These are phyloP conservation scores for Ectropis grisescens DNA, from an alignment of 1,140 invertebrate species.

Conservation along the genomic window DNA sequence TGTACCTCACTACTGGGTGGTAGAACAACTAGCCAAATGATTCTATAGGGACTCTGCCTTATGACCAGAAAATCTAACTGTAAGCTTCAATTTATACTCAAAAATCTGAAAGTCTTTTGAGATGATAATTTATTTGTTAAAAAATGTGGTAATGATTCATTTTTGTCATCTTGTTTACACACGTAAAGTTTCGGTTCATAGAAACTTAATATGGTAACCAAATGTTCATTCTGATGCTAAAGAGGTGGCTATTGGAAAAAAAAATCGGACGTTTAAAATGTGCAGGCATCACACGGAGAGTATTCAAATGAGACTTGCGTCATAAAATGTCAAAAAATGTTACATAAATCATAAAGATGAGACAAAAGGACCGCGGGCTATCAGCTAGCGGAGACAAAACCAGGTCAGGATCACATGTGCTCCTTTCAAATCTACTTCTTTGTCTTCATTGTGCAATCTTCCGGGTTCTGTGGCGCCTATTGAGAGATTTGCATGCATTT, in stretches of 20 bases:
- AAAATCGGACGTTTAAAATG: conserved; percentile 49
- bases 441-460: conserved; percentile 58
- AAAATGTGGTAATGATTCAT: neutral
- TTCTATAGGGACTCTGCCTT: too few species aligned
- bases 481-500: conserved; percentile 37
- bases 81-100: too few species aligned
- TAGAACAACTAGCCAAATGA: too few species aligned
- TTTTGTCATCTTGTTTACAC: conserved; percentile 31
- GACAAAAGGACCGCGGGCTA: conserved; percentile 36
- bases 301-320: conserved; percentile 65
- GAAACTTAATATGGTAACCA: conserved; percentile 66
- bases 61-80: too few species aligned
- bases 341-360: conserved; percentile 64
- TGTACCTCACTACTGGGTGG: too few species aligned
- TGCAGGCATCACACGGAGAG: conserved; percentile 58
- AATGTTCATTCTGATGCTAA: conserved; percentile 67
- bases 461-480: conserved; percentile 36
- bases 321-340: conserved; percentile 63
- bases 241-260: conserved; percentile 49
- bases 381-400: conserved; percentile 32
- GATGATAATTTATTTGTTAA: too few species aligned
- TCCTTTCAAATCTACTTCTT: conserved; percentile 34
- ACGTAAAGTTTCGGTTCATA: conserved; percentile 36
- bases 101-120: too few species aligned
- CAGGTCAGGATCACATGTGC: conserved; percentile 68